Evolutionary conservation across 2,797 vertebrate species (phyloP).

Genomic region (Parotocinclus haroldoi): DNA sequence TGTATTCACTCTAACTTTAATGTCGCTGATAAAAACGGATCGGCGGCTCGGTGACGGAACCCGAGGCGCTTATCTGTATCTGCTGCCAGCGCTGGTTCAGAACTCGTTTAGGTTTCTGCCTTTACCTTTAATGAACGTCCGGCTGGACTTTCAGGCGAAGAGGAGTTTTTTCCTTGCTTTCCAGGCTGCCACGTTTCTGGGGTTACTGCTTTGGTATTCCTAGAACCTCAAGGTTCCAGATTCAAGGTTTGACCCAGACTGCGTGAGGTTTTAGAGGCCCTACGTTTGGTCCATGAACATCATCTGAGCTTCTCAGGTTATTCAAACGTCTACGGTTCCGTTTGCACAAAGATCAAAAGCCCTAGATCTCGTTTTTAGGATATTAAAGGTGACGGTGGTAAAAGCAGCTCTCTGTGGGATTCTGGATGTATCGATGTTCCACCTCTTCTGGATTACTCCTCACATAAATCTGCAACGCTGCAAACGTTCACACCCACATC

Average conservation of each 20-base stretch:
- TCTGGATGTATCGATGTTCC: slow-evolving; percentile 26
- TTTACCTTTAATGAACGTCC: slow-evolving; percentile 56
- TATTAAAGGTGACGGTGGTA: too few species aligned
- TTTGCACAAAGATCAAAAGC: too few species aligned
- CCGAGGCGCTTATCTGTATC: slow-evolving; percentile 66
- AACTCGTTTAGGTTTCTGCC: slow-evolving; percentile 63
- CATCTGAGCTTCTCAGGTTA: too few species aligned
- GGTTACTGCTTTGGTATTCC: too few species aligned
- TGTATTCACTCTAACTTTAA: slow-evolving; percentile 74
- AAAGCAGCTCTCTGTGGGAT: slow-evolving; percentile 4
- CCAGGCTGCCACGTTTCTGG: too few species aligned
- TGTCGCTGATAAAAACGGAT: slow-evolving; percentile 65
- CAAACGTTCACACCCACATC: slow-evolving; percentile 57
- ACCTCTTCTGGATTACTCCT: slow-evolving; percentile 53
- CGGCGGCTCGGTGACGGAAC: slow-evolving; percentile 64
- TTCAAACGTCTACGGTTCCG: too few species aligned
- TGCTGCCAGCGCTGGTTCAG: slow-evolving; percentile 65
- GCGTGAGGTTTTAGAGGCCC: too few species aligned
- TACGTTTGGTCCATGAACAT: too few species aligned
- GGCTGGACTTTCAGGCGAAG: slow-evolving; percentile 24
- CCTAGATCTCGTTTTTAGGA: too few species aligned
- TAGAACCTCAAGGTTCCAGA: too few species aligned
- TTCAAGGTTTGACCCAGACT: too few species aligned
- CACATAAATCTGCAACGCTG: slow-evolving; percentile 70
- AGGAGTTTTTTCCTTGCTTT: too few species aligned